Conservation (phyloP, 2,888 invertebrate species). For the Acronicta alni region DNA sequence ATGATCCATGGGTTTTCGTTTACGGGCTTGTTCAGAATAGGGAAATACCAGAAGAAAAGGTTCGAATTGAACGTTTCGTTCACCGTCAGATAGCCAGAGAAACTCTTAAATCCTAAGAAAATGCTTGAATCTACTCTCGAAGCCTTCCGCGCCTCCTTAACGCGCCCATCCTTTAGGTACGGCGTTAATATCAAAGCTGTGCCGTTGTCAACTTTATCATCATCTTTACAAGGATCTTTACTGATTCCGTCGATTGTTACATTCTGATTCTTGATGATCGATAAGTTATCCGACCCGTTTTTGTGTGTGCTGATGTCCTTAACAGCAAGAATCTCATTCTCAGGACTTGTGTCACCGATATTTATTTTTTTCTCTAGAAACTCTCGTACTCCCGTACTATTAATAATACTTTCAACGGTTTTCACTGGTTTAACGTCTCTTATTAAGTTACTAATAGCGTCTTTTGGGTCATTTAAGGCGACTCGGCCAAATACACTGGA, state of each 20-base stretch:
- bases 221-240: conserved; percentile 39
- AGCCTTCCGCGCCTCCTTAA: conserved; percentile 76
- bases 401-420: conserved; percentile 26
- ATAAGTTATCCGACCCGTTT: conserved; percentile 48
- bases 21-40: conserved; percentile 79
- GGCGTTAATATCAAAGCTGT: conserved; percentile 78
- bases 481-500: conserved; percentile 71
- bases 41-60: conserved; percentile 96
- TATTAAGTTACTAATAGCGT: conserved; percentile 51
- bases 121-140: conserved; percentile 68
- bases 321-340: conserved; percentile 19
- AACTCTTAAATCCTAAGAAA: conserved; percentile 83
- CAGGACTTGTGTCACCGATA: conserved; percentile 29
- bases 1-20: conserved; percentile 91
- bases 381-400: conserved; percentile 20
- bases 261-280: conserved; percentile 33
- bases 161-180: conserved; percentile 72
- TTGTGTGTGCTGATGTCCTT: conserved; percentile 26
- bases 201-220: conserved; percentile 64
- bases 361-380: conserved; percentile 29
- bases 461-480: conserved; percentile 48
- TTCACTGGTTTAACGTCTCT: conserved; percentile 28
- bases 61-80: conserved; percentile 93
- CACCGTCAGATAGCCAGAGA: conserved; percentile 91
- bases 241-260: conserved; percentile 27